Base-by-base conservation (phyloP, 2,113 vertebrate genomes). In the Lampris incognitus region DNA sequence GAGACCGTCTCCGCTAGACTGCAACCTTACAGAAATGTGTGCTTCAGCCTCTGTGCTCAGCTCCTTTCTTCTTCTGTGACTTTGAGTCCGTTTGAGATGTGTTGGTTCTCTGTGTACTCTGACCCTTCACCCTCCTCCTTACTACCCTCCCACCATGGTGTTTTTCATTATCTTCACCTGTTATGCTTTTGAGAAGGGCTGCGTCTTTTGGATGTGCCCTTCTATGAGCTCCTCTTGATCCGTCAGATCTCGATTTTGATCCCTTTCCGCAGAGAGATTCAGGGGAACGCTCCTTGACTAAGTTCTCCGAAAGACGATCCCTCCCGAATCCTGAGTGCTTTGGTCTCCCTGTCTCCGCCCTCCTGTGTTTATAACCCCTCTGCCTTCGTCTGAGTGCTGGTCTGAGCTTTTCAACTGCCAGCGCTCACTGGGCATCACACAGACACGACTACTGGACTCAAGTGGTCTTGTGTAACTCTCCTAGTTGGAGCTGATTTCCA, bases 381-480 rank as follows among this genome's bases (percentile, higher is more conserved):
- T 69, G 62, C n/a, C 9, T 72, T 65, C 68, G 57, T 68, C 70
- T 77, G 78, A 72, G 69, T 85, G 86, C 62, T 57, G 75, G 62
- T 60, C 41, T 61, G 59, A 60, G 39, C 42, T 82, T 81, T 55
- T 79, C 73, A 69, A 72, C 66, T 59, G 42, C 38, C 72, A 77
- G 60, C 3, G 0, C 74, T 74, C 38, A 24, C 59, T 70, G 57
- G 49, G 75, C 74, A 55, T 73, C 66, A 37, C 57, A 64, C 11
- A 6, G 7, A 55, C 65, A 56, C 65, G 55, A 44, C 69, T 77
- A 51, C 66, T 72, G 60, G 74, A 76, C 56, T 54, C 52, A 85
- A 80, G 58, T 73, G 76, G 74, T 70, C 67, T 91, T 94, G 91
- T 77, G 72, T 88, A 93, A 93, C 85, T 52, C 83, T 58, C 70